A percentile compares a stretch with the other conserved stretches of the same genome.
These are phyloP conservation scores for Lasioglossum marginatum DNA, from an alignment of 2,888 invertebrate species.

Conservation along the genomic window DNA sequence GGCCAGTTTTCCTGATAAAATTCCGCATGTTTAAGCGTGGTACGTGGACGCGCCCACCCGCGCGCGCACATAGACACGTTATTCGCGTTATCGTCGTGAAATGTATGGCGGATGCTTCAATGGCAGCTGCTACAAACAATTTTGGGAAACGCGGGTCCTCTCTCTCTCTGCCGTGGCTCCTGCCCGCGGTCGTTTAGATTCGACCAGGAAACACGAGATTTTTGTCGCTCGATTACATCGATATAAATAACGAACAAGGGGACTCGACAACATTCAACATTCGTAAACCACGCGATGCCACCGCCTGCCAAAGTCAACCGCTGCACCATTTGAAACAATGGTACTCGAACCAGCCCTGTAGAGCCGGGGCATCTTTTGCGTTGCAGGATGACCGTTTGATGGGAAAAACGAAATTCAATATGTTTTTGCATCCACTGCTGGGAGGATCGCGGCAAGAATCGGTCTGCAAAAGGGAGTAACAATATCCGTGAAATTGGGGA, in stretches of 20 bases:
- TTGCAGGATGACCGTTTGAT: background rate
- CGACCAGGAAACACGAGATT: slow-evolving; percentile 7
- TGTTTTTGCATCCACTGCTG: background rate
- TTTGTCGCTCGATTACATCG: slow-evolving; percentile 10
- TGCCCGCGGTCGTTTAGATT: slow-evolving; percentile 3
- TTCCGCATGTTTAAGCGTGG: slow-evolving; percentile 2
- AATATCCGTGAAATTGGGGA: background rate
- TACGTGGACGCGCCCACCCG: background rate
- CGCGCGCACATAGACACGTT: background rate
- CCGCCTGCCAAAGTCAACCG: slow-evolving; percentile 15
- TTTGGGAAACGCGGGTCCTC: slow-evolving; percentile 4
- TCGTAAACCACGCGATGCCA: slow-evolving; percentile 7
- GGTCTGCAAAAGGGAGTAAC: background rate
- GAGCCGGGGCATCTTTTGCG: background rate
- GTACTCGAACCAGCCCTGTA: background rate
- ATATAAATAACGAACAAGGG: slow-evolving; percentile 16
- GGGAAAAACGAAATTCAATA: background rate
- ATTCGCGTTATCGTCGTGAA: slow-evolving; percentile 2
- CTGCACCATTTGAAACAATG: background rate
- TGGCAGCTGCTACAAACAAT: slow-evolving; percentile 28
- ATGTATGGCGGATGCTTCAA: slow-evolving; percentile 1
- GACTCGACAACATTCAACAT: slow-evolving; percentile 15
- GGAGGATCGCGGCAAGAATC: no score
- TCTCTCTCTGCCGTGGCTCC: background rate
- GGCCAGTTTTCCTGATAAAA: background rate